Evolutionary conservation across 2,888 invertebrate genomes (phyloP).

Genomic region (Apantesis nais): DNA sequence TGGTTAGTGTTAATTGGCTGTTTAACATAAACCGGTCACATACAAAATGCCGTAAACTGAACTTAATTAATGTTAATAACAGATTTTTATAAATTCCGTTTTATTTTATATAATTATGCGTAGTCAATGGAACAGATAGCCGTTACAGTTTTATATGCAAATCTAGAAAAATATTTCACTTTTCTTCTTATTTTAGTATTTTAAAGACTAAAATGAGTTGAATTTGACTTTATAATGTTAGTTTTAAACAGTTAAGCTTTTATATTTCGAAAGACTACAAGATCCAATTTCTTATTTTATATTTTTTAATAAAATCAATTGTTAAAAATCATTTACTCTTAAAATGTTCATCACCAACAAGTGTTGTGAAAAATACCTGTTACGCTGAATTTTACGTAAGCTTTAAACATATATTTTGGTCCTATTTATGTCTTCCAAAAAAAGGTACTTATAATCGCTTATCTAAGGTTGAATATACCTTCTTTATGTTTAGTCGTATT

Average conservation of each 20-base stretch:
- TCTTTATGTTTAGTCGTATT: too few relatives aligned
- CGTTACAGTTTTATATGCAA: conserved; percentile 7
- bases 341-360: neutral
- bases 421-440: neutral
- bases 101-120: conserved; percentile 3
- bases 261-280: neutral
- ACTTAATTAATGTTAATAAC: conserved; percentile 28
- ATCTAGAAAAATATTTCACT: neutral
- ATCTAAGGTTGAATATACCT: neutral
- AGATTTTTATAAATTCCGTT: conserved; percentile 24
- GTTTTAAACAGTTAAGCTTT: neutral
- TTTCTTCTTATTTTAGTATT: neutral
- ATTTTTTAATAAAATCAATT: neutral
- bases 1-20: conserved; percentile 34
- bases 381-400: neutral
- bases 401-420: neutral
- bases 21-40: conserved; percentile 37
- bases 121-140: conserved; percentile 4
- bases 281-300: neutral
- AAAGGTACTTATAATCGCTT: too few relatives aligned
- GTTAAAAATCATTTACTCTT: neutral
- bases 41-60: conserved; percentile 32
- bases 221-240: neutral
- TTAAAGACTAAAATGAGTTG: neutral
- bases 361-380: neutral